Percentiles rank a stretch among this genome's conserved stretches.
phyloP scores from a whole-genome alignment of 2,888 invertebrate genomes.

The Cabera pusaria region DNA sequence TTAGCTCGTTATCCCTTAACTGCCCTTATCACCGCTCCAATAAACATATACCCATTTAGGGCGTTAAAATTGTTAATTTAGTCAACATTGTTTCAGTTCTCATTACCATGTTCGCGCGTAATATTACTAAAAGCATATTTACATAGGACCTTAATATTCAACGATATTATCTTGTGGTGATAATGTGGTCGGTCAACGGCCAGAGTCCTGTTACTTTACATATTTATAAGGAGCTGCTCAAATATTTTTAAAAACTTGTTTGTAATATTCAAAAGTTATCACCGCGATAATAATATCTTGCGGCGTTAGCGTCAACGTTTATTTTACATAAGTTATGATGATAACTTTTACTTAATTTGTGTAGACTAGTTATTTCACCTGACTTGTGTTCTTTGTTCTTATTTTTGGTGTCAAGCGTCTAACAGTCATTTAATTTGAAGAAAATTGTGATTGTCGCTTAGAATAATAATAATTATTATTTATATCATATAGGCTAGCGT shows the following conservation, averaged over 20 bases:
- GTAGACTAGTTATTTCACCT: no score
- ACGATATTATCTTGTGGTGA: constrained; percentile 52
- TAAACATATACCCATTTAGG: constrained; percentile 71
- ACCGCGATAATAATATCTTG: constrained; percentile 1
- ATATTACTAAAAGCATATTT: constrained; percentile 51
- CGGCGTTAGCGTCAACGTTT: no score
- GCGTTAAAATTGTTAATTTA: constrained; percentile 72
- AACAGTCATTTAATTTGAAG: no score
- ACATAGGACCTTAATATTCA: constrained; percentile 59
- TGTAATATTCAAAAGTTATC: constrained; percentile 22
- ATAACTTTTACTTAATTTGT: no score
- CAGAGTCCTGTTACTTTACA: constrained; percentile 41
- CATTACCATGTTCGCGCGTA: constrained; percentile 53
- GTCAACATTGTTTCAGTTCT: constrained; percentile 50
- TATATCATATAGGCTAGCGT: no score
- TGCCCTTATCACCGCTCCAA: constrained; percentile 59
- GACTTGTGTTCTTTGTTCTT: no score
- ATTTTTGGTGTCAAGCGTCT: no score
- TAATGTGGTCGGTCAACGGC: constrained; percentile 39
- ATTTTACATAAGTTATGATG: no score
- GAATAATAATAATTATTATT: no score
- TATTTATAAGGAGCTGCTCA: constrained; percentile 41
- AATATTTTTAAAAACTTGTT: constrained; percentile 43
- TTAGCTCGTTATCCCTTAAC: constrained; percentile 64
- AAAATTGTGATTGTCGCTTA: no score